Conservation (phyloP, 1,140 invertebrate genomes). For the Polyergus mexicanus region DNA sequence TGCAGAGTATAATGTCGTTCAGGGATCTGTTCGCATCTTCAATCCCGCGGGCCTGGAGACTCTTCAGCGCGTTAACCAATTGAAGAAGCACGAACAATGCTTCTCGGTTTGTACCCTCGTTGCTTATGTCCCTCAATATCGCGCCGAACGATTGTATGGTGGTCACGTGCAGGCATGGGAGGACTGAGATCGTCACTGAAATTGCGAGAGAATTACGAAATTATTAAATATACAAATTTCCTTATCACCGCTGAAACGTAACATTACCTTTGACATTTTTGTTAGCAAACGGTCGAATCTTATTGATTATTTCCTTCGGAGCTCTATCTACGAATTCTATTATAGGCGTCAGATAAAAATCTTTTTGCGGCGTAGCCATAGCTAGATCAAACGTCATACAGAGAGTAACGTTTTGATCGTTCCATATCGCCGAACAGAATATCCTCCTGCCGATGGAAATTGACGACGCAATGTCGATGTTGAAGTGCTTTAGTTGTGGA, state of each 20-base stretch:
- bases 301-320: constrained; percentile 88
- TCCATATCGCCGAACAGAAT: constrained; percentile 92
- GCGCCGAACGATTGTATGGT: constrained; percentile 90
- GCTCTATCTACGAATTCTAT: constrained; percentile 93
- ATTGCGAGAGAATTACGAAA: constrained; percentile 45
- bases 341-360: constrained; percentile 90
- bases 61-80: constrained; percentile 92
- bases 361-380: constrained; percentile 81
- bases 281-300: constrained; percentile 84
- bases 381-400: constrained; percentile 90
- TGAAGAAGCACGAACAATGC: constrained; percentile 92
- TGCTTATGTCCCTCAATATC: constrained; percentile 80
- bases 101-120: constrained; percentile 85
- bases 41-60: constrained; percentile 93
- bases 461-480: constrained; percentile 87
- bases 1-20: constrained; percentile 89
- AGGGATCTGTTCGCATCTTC: constrained; percentile 91
- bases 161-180: constrained; percentile 90
- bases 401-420: constrained; percentile 90
- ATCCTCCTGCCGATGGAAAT: constrained; percentile 89
- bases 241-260: neutral
- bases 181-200: constrained; percentile 91
- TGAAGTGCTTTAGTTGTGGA: constrained; percentile 90
- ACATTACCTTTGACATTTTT: constrained; percentile 89
- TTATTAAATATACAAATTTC: neutral